Conservation (phyloP, 2,888 invertebrate species). For the Heliconius charithonia region DNA sequence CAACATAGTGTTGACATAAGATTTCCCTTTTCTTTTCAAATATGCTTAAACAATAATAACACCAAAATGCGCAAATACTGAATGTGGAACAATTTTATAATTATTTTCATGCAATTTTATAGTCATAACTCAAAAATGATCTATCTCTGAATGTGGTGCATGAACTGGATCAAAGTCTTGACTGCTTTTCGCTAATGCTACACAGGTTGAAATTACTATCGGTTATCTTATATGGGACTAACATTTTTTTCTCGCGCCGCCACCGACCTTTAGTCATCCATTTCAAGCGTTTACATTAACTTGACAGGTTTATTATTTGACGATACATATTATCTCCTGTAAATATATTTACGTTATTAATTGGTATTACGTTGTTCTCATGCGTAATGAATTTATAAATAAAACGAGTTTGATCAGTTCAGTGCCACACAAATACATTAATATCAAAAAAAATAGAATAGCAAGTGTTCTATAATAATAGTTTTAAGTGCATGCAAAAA, state of each 20-base stretch:
- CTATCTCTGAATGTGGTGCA: constrained; percentile 25
- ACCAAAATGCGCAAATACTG: constrained; percentile 6
- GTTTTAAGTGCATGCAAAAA: constrained; percentile 21
- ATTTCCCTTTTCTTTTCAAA: neutral
- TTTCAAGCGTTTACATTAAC: constrained; percentile 67
- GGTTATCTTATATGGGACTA: constrained; percentile 11
- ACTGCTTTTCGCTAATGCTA: constrained; percentile 28
- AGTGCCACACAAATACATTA: neutral
- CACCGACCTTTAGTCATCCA: constrained; percentile 56
- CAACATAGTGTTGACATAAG: neutral
- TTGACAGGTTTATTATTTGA: constrained; percentile 73
- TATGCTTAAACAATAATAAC: constrained; percentile 4
- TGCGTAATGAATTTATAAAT: neutral
- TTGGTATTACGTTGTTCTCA: constrained; percentile 21
- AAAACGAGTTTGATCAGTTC: constrained; percentile 12
- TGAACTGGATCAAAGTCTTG: constrained; percentile 8
- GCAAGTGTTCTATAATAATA: neutral
- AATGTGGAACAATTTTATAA: neutral
- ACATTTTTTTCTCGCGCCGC: constrained; percentile 16
- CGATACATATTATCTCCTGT: constrained; percentile 52
- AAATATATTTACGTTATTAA: constrained; percentile 56
- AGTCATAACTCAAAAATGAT: neutral
- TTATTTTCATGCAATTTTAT: neutral
- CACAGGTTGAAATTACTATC: neutral
- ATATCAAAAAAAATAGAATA: neutral